These are phyloP conservation scores for Apotomis betuletana DNA, from an alignment of 2,888 invertebrate species.

Conservation along the genomic window DNA sequence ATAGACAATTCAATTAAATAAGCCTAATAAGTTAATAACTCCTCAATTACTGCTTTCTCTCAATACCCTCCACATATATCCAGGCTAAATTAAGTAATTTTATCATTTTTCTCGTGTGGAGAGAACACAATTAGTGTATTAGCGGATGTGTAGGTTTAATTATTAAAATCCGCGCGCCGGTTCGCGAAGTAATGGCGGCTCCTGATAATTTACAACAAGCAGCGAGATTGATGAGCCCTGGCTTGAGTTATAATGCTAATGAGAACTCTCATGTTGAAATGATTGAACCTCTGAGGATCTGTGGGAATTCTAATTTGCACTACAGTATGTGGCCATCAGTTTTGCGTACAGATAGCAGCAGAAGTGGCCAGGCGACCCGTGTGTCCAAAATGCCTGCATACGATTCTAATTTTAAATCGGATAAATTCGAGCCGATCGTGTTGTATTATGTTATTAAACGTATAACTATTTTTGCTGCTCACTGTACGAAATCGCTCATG, in stretches of 20 bases:
- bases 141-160: constrained; percentile 27
- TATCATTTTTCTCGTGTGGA: constrained; percentile 3
- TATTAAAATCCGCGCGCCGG: constrained; percentile 41
- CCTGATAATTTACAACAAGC: constrained; percentile 49
- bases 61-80: not conserved
- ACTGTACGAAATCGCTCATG: too few relatives aligned
- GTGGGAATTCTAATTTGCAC: not conserved
- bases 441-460: too few relatives aligned
- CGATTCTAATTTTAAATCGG: too few relatives aligned
- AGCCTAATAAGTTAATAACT: not conserved
- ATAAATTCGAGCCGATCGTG: too few relatives aligned
- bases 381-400: too few relatives aligned
- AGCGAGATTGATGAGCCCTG: constrained; percentile 51
- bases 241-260: constrained; percentile 32
- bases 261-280: not conserved
- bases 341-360: too few relatives aligned
- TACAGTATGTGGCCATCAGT: not conserved
- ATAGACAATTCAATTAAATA: too few relatives aligned
- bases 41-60: not conserved
- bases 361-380: too few relatives aligned
- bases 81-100: constrained; percentile 8
- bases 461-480: too few relatives aligned
- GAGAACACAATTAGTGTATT: constrained; percentile 32
- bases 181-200: constrained; percentile 46
- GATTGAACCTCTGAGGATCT: not conserved